A percentile compares a stretch with the other conserved stretches of the same genome.
phyloP scores from a whole-genome alignment of 2,797 vertebrate genomes.

The Smutsia temminckii region DNA sequence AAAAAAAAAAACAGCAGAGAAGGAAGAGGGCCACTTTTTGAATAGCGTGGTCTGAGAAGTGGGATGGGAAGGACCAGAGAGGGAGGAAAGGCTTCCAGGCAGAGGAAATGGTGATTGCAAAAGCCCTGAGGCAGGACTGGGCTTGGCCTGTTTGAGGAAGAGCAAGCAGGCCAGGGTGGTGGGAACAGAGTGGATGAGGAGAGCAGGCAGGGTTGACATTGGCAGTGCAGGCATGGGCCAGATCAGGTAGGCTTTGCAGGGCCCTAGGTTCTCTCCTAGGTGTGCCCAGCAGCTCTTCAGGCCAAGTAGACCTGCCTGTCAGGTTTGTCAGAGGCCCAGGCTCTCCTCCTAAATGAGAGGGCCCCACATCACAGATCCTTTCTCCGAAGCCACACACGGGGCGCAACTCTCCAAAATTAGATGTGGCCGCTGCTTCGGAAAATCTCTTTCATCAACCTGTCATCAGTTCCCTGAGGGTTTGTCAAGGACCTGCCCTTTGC shows the following conservation, averaged over 20 bases:
- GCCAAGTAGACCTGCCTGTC: not conserved
- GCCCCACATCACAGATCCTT: not conserved
- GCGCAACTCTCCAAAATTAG: constrained; percentile 75
- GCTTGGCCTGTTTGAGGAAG: not conserved
- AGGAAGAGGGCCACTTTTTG: not conserved
- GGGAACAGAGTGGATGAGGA: not conserved
- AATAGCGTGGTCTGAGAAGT: not conserved
- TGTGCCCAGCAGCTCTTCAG: not conserved
- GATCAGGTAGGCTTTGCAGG: no score
- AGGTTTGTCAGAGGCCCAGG: not conserved
- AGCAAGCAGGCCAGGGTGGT: rapidly evolving
- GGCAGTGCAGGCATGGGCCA: not conserved
- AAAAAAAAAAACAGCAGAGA: not conserved
- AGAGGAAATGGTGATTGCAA: not conserved
- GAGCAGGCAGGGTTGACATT: rapidly evolving
- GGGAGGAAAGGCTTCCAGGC: not conserved
- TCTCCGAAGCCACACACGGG: constrained; percentile 10
- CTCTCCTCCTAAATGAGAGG: not conserved
- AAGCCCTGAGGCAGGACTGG: not conserved
- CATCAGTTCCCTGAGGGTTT: constrained; percentile 57
- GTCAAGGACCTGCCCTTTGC: constrained; percentile 72
- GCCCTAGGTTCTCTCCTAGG: not conserved
- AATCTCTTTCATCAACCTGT: constrained; percentile 79
- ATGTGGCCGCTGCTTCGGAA: constrained; percentile 69
- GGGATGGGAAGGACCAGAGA: not conserved